Evolutionary conservation across 2,888 invertebrate genomes (phyloP).

Genomic region (Harpalus rubripes): DNA sequence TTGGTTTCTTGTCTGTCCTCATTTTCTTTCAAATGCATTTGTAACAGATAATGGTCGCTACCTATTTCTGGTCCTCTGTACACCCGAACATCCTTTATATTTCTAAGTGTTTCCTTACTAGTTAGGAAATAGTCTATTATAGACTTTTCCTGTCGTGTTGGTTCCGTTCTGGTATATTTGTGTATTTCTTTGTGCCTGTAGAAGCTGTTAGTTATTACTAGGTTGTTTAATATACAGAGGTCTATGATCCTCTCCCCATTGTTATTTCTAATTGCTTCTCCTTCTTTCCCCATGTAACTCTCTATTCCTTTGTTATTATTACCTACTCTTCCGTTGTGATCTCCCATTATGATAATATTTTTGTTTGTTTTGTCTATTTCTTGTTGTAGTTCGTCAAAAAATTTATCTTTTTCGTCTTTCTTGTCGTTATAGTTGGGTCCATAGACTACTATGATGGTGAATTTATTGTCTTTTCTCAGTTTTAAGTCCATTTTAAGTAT

Average conservation of each 20-base stretch:
- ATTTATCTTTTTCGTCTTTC: neutral
- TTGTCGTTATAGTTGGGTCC: constrained; percentile 58
- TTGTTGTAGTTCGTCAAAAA: neutral
- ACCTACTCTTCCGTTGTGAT: constrained; percentile 31
- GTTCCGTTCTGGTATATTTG: neutral
- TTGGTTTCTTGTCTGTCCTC: too few species aligned
- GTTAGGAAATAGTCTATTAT: too few species aligned
- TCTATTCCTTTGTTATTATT: constrained; percentile 29
- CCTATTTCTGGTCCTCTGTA: too few species aligned
- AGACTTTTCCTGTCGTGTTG: too few species aligned
- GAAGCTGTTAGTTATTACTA: neutral
- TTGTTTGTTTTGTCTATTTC: neutral
- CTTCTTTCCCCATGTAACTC: constrained; percentile 44
- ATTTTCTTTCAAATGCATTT: too few species aligned
- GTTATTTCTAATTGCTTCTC: constrained; percentile 35
- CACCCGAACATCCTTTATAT: too few species aligned
- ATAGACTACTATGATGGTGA: constrained; percentile 68
- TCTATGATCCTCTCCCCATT: constrained; percentile 53
- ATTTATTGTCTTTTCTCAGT: constrained; percentile 68
- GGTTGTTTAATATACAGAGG: constrained; percentile 9
- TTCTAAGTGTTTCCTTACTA: too few species aligned
- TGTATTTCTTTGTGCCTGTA: neutral
- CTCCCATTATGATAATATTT: constrained; percentile 5
- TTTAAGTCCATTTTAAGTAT: constrained; percentile 67
- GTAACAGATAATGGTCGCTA: too few species aligned